phyloP scores from a whole-genome alignment of 2,113 vertebrate species.

The Cyanoderma ruficeps region DNA sequence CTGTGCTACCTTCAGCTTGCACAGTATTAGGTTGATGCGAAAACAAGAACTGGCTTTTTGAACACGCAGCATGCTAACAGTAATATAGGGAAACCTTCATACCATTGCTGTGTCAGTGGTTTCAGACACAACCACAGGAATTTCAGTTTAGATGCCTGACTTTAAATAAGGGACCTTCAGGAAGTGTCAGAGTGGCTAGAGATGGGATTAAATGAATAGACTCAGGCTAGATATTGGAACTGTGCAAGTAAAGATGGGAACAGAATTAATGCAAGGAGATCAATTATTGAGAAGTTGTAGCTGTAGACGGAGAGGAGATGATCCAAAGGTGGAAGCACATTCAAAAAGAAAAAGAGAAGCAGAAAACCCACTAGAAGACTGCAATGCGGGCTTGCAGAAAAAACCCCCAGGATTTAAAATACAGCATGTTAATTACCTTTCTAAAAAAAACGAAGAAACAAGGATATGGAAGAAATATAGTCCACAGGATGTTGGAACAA shows the following conservation, averaged over 20 bases:
- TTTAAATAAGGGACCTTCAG: not conserved
- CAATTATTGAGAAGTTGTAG: not conserved
- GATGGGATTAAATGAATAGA: not conserved
- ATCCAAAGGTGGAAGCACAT: not conserved
- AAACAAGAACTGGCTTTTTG: conserved; percentile 8
- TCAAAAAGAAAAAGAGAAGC: not conserved
- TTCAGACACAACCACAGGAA: not conserved
- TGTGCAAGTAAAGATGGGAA: not conserved
- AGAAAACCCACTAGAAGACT: not conserved
- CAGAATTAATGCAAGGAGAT: not conserved
- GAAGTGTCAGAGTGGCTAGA: not conserved
- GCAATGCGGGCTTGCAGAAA: not conserved
- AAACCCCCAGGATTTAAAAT: not conserved
- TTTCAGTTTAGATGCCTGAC: not conserved
- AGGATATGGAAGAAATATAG: not conserved
- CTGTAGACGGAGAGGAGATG: not conserved
- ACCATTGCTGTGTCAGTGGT: not conserved
- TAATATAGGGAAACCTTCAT: not conserved
- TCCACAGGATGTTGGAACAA: not conserved
- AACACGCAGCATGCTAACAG: not conserved
- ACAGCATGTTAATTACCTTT: not conserved
- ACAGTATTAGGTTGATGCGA: not conserved
- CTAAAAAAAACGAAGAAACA: not conserved
- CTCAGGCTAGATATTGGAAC: not conserved
- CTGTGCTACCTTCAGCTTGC: not conserved